phyloP scores from a whole-genome alignment of 2,797 vertebrate species.

The Morus bassanus region DNA sequence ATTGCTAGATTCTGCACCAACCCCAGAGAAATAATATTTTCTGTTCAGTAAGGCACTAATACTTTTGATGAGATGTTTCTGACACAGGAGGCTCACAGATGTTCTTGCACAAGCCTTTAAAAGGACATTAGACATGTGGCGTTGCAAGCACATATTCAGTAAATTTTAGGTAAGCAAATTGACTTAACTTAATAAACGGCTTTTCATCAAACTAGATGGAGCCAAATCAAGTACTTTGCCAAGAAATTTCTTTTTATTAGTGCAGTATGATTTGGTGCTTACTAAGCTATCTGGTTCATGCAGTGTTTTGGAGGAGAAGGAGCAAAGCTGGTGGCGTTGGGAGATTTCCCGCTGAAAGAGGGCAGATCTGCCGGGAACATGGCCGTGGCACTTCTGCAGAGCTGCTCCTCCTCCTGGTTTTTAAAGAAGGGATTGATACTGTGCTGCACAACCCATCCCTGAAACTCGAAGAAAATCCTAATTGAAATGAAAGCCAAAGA shows the following conservation, averaged over 20 bases:
- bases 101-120: not conserved
- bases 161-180: not conserved
- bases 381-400: accelerated
- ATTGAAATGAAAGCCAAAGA: not conserved
- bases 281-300: not conserved
- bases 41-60: not conserved
- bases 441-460: not conserved
- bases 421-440: no score
- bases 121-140: not conserved
- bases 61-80: not conserved
- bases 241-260: not conserved
- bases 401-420: not conserved
- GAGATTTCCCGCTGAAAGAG: not conserved
- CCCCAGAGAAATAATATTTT: not conserved
- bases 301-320: not conserved
- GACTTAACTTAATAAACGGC: not conserved
- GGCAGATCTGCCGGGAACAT: accelerated
- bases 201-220: not conserved
- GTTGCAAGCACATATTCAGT: not conserved
- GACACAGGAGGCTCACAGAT: not conserved
- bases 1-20: not conserved
- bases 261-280: not conserved
- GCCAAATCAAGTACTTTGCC: not conserved
- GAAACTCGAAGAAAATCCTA: not conserved
- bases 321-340: accelerated